Evolutionary conservation across 2,797 vertebrate genomes (phyloP).

Genomic region (Pelodytes ibericus): DNA sequence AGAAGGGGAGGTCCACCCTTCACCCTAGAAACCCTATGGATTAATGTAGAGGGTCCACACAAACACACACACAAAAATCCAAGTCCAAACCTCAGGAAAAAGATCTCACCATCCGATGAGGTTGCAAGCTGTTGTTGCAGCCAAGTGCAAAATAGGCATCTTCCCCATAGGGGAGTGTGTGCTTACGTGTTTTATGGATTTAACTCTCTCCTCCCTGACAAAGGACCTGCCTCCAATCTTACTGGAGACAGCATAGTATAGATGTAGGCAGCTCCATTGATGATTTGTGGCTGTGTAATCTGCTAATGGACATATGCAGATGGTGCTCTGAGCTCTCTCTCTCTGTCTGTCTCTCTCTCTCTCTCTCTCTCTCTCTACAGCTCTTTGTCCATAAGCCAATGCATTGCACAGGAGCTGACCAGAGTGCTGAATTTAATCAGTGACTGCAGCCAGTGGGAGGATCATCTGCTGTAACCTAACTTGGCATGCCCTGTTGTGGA

Average conservation of each 20-base stretch:
- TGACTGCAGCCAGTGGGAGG: not conserved
- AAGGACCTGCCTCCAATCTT: slow-evolving; percentile 59
- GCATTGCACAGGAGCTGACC: slow-evolving; percentile 68
- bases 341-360: slow-evolving; percentile 23
- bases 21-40: not conserved
- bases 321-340: slow-evolving; percentile 15
- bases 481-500: no score
- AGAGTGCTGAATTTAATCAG: slow-evolving; percentile 68
- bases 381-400: slow-evolving; percentile 2
- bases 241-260: slow-evolving; percentile 52
- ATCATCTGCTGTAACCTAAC: slow-evolving; percentile 1
- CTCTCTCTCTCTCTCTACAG: slow-evolving; percentile 8
- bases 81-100: not conserved
- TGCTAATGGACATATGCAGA: slow-evolving; percentile 30
- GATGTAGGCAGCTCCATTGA: slow-evolving; percentile 60
- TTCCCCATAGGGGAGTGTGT: slow-evolving; percentile 80
- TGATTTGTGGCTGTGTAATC: slow-evolving; percentile 35
- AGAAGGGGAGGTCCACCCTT: no score
- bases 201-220: slow-evolving; percentile 82
- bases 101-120: slow-evolving; percentile 48
- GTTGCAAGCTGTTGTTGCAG: slow-evolving; percentile 71
- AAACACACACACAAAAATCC: no score
- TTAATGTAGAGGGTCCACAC: not conserved
- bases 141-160: slow-evolving; percentile 77
- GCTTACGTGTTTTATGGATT: slow-evolving; percentile 82